Conservation (phyloP, 2,888 invertebrate genomes). For the Andrena hattorfiana region DNA sequence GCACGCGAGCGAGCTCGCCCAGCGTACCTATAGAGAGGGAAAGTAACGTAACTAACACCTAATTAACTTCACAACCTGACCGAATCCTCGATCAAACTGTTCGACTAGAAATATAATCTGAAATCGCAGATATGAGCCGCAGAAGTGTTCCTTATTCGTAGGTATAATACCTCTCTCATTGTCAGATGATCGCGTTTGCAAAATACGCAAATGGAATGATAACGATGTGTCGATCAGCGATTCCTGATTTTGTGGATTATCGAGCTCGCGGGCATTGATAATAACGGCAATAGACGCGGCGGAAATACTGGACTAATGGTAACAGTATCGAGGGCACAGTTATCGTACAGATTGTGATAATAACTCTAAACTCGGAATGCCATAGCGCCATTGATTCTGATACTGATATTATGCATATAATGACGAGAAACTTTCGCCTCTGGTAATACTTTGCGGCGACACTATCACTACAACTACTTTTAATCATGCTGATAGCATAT, state of each 20-base stretch:
- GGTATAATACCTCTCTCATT: background rate
- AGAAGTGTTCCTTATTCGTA: too few relatives aligned
- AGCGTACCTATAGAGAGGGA: too few relatives aligned
- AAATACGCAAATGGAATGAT: background rate
- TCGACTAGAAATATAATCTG: background rate
- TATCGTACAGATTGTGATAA: conserved; percentile 50
- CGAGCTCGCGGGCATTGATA: conserved; percentile 18
- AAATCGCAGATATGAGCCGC: too few relatives aligned
- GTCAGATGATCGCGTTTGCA: background rate
- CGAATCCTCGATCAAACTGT: background rate
- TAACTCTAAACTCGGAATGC: conserved; percentile 29
- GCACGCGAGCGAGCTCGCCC: too few relatives aligned
- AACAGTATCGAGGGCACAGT: conserved; percentile 47
- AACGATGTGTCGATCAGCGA: conserved; percentile 29
- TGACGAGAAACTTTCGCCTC: conserved; percentile 18
- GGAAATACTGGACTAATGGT: conserved; percentile 22
- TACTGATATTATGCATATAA: conserved; percentile 18
- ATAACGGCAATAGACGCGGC: conserved; percentile 23
- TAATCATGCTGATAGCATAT: too few relatives aligned
- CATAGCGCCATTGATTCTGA: conserved; percentile 21
- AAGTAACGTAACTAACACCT: too few relatives aligned
- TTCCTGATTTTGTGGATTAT: conserved; percentile 32
- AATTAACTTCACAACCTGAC: too few relatives aligned
- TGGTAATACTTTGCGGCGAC: background rate
- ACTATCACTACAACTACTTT: too few relatives aligned